These are phyloP conservation scores for Psix sp. DNA, from an alignment of 1,140 invertebrate species.

Conservation along the genomic window DNA sequence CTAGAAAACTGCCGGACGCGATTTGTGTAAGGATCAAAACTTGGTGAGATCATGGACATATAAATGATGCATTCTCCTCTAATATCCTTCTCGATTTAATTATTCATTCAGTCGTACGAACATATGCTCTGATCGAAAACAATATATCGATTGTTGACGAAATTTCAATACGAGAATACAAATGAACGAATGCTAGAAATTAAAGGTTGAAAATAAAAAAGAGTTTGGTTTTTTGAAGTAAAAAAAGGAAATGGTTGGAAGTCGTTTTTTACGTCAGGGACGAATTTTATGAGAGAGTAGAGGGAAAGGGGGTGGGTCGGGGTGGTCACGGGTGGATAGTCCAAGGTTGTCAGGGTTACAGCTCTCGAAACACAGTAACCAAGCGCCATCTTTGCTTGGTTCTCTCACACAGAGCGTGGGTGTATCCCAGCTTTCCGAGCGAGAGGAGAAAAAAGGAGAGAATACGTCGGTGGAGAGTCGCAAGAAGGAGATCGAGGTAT, in stretches of 20 bases:
- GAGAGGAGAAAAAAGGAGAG: constrained; percentile 57
- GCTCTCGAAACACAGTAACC: constrained; percentile 74
- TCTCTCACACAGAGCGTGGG: constrained; percentile 67
- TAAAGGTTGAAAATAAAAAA: too few species aligned
- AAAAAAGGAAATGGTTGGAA: neutral
- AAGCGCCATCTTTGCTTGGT: constrained; percentile 72
- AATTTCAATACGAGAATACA: too few species aligned
- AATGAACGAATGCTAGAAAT: too few species aligned
- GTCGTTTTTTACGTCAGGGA: constrained; percentile 14
- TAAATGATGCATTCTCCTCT: too few species aligned
- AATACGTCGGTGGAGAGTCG: constrained; percentile 2
- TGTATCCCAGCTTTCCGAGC: constrained; percentile 67
- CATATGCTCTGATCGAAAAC: too few species aligned
- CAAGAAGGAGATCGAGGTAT: constrained; percentile 26
- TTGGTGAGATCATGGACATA: too few species aligned
- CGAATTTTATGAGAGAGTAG: constrained; percentile 10
- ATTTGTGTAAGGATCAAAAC: too few species aligned
- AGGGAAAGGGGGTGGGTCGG: constrained; percentile 56
- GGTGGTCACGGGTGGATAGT: constrained; percentile 69
- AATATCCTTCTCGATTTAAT: too few species aligned
- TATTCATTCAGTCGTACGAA: too few species aligned
- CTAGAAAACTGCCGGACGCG: constrained; percentile 4
- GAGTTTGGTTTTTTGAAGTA: neutral
- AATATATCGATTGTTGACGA: too few species aligned
- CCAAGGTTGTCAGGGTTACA: constrained; percentile 76